Conservation (phyloP, 2,113 vertebrate genomes). For the Passer montanus region DNA sequence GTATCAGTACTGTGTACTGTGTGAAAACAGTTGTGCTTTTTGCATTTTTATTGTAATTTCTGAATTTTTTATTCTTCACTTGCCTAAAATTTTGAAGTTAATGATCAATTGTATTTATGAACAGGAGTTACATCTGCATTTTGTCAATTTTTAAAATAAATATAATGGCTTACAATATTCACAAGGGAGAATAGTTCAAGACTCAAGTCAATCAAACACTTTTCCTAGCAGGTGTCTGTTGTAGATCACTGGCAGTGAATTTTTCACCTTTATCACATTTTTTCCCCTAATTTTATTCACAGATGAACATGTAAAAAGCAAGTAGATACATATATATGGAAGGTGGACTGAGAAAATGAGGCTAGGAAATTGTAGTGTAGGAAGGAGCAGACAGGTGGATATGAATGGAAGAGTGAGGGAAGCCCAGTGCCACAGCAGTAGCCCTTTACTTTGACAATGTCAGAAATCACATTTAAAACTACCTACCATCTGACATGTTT, state of each 20-base stretch:
- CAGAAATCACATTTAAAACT: background rate
- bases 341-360: background rate
- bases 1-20: background rate
- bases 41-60: background rate
- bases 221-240: background rate
- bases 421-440: background rate
- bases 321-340: background rate
- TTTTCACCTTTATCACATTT: background rate
- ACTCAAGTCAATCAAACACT: background rate
- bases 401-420: background rate
- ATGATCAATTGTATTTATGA: background rate
- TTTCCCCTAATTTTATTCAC: background rate
- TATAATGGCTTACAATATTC: background rate
- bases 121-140: background rate
- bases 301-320: background rate
- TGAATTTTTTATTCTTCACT: background rate
- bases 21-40: background rate
- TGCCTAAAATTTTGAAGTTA: background rate
- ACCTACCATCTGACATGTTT: background rate
- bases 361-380: background rate
- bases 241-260: background rate
- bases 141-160: background rate
- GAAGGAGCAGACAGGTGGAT: background rate
- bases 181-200: background rate
- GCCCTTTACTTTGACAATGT: fast-evolving